Evolutionary conservation across 2,888 invertebrate species (phyloP), one percentile per base, ranked within the genome.

Genomic region (Poecilus cupreus): DNA sequence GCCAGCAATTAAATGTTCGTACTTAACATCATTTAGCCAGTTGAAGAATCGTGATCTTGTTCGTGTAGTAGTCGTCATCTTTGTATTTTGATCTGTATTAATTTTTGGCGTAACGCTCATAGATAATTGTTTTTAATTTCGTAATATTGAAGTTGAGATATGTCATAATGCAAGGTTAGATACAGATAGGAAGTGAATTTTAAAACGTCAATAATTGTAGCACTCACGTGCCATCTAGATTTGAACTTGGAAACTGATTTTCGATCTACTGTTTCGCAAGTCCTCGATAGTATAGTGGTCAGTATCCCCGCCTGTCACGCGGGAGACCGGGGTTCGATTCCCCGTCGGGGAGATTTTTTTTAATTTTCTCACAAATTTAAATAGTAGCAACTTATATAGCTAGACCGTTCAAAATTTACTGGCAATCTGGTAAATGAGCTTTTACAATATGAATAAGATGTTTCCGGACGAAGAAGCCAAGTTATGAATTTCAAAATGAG

Each of bases 1-100:
- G 78, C 99, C 99, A 87, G 98, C 99, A 85, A 98, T 92, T 88
- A 99, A 92, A 91, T 99, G 97, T 90, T 99, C 98, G 89, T 96
- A 96, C 87, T 95, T 95, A 76, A 97, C 91, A 87, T 95, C 94
- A 87, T 89, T 92, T 68, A 93, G 89, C 85, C 93, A 84, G 26
- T 82, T 82, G 10, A 68, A 16, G 6, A 8, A 18, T 16, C 16
- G 8, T 3, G 43, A 46, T 83, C 54, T 32, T n/a, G 83, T 80
- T 6, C 74, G 18, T 74, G 68, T 72, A 24, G 83, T 80, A 4
- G 83, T 51, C n/a, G 83, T 82, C 82, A 81, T 81, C 49, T 78
- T 70, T 60, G 10, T 49, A 57, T 74, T 57, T 22, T 16, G 39
- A 3, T 39, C 3, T 8, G 13, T 20, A 24, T 20, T 74, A 22